Conservation (phyloP, 2,888 invertebrate genomes). For the Drosophila mayaguana region DNA sequence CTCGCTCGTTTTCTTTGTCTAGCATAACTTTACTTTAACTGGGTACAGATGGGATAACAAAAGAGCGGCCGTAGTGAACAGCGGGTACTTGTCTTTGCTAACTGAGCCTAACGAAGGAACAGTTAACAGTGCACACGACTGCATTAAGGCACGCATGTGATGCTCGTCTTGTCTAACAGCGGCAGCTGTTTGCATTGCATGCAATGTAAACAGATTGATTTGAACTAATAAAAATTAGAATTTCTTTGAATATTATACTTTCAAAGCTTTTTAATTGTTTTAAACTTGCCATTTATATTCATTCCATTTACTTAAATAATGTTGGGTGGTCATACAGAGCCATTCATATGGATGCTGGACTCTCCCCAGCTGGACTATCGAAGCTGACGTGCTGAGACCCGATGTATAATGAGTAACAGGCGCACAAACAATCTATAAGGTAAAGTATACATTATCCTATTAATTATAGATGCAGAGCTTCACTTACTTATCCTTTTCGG, state of each 20-base stretch:
- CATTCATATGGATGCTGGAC: too few relatives aligned
- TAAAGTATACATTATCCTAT: background rate
- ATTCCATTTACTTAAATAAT: too few relatives aligned
- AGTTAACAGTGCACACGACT: background rate
- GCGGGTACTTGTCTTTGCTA: constrained; percentile 1
- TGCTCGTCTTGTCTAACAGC: background rate
- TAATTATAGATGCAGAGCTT: background rate
- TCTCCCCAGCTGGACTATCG: too few relatives aligned
- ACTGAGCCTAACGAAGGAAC: background rate
- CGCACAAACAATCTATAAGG: constrained; percentile 90
- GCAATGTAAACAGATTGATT: too few relatives aligned
- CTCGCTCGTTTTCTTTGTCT: constrained; percentile 16
- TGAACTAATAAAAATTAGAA: too few relatives aligned
- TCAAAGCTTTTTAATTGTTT: too few relatives aligned
- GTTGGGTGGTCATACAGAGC: too few relatives aligned
- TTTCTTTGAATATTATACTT: too few relatives aligned
- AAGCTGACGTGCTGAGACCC: too few relatives aligned
- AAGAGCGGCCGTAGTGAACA: background rate
- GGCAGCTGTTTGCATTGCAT: too few relatives aligned
- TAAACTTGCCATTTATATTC: too few relatives aligned
- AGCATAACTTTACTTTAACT: background rate
- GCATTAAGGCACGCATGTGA: too few relatives aligned
- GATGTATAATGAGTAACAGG: constrained; percentile 92
- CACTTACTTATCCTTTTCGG: constrained; percentile 83
- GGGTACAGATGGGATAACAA: background rate